Conservation (phyloP, 1,140 invertebrate species). For the Anastatus disparis region DNA sequence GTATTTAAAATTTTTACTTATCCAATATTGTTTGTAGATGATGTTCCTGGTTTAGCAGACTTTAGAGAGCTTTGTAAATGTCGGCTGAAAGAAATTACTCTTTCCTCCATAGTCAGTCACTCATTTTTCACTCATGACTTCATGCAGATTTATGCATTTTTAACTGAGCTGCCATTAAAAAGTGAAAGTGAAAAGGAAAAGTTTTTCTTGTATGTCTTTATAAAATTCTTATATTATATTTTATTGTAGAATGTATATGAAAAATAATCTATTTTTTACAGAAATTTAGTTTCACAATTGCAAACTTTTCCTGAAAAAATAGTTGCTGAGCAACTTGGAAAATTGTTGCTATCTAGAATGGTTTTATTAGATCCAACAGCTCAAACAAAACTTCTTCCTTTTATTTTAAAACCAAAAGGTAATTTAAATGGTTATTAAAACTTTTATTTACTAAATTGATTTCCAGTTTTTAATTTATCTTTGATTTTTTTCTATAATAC, state of each 20-base stretch:
- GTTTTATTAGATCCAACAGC: conserved; percentile 84
- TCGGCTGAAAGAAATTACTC: conserved; percentile 71
- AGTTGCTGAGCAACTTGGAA: conserved; percentile 80
- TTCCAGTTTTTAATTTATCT: no score
- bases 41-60: conserved; percentile 73
- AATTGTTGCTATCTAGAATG: conserved; percentile 81
- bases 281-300: conserved; percentile 72
- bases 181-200: conserved; percentile 77
- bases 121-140: conserved; percentile 86
- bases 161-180: conserved; percentile 84
- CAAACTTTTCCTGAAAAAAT: conserved; percentile 79
- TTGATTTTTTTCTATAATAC: conserved; percentile 6
- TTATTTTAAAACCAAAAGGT: conserved; percentile 76
- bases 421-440: no score
- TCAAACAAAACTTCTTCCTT: conserved; percentile 78
- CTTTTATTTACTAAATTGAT: no score
- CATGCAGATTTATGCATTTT: conserved; percentile 82
- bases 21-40: conserved; percentile 64
- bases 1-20: not conserved
- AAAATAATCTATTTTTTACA: conserved; percentile 47
- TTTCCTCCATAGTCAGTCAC: conserved; percentile 75
- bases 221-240: conserved; percentile 8
- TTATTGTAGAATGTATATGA: not conserved
- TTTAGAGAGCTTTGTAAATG: conserved; percentile 76
- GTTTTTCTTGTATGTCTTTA: conserved; percentile 75